Percentiles rank a stretch among this genome's conserved stretches.
phyloP scores from a whole-genome alignment of 1,140 invertebrate genomes.

The Drosophila carrolli region DNA sequence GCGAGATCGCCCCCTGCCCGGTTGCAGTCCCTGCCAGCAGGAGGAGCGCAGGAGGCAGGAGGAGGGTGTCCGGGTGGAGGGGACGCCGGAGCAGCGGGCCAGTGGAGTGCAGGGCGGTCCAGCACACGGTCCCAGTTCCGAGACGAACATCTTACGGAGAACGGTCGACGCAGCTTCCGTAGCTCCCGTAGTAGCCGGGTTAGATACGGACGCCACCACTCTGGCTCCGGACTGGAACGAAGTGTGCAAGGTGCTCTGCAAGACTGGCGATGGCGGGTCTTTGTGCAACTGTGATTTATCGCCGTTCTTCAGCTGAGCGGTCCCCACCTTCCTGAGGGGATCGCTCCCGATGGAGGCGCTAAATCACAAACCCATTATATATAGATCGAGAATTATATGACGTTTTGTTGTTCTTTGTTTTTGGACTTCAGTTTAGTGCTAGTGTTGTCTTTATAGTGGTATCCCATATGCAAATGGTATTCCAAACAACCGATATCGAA shows the following conservation, averaged over 20 bases:
- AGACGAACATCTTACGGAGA: neutral
- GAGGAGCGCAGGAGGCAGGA: constrained; percentile 31
- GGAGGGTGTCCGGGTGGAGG: constrained; percentile 6
- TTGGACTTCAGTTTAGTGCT: constrained; percentile 70
- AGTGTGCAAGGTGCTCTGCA: constrained; percentile 85
- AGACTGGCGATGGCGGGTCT: constrained; percentile 85
- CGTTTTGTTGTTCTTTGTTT: constrained; percentile 55
- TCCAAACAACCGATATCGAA: constrained; percentile 42
- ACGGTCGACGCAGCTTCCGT: neutral
- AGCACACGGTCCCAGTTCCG: constrained; percentile 57
- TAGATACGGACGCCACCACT: constrained; percentile 5
- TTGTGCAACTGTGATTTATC: constrained; percentile 86
- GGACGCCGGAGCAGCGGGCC: constrained; percentile 32
- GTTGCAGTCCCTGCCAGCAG: constrained; percentile 73
- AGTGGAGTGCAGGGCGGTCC: constrained; percentile 46
- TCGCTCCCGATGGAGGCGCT: constrained; percentile 35
- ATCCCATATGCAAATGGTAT: constrained; percentile 15
- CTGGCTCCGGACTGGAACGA: constrained; percentile 83
- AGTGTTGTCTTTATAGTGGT: constrained; percentile 69
- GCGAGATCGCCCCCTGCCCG: constrained; percentile 50
- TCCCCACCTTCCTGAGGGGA: constrained; percentile 17
- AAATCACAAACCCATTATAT: constrained; percentile 62
- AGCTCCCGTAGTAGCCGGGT: constrained; percentile 6
- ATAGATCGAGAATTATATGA: constrained; percentile 56
- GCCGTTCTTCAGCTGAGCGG: constrained; percentile 78